Base-by-base conservation (phyloP, 1,140 invertebrate species). In the Solenopsis invicta region DNA sequence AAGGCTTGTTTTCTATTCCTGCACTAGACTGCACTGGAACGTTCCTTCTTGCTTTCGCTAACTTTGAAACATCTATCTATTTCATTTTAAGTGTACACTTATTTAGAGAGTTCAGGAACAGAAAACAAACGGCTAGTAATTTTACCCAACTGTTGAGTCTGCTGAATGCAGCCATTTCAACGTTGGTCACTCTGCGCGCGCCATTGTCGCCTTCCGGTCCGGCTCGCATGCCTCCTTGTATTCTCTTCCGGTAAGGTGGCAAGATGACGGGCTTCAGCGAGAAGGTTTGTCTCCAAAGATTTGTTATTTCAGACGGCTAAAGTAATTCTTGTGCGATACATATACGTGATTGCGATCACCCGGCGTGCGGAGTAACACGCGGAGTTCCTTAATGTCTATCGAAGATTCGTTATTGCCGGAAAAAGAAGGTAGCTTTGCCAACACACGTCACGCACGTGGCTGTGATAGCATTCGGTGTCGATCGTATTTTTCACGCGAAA, bases 201-300 rank as follows among this genome's bases (percentile, higher is more conserved):
- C 16, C 13, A 24, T 13, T 16, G 21, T 54, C 10, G 13, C 37
- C 85, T 91, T 91, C 90, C 87, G 89, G 85, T 81, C 34, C 29
- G 61, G 59, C 56, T 86, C 56, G 48, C 62, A 0, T 48, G 56
- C 52, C 18, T 50, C 12, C 29, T 13, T 10, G 6, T 13, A 29
- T 37, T 59, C 87, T 90, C 94, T 94, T 94, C 93, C 94, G 92
- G 92, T 92, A 69, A 37, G 71, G 21, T 76, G n/a, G 64, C 87
- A 92, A 89, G 88, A 94, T 94, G 94, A 94, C 94, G 87, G 94
- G 94, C 85, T 94, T 94, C 88, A 94, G 90, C 90, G 91, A 94
- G 90, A 94, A 94, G 94, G 94, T 94, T 88, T 74, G 92, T 92
- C 56, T n/a, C 0, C 10, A 21, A 78, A 88, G 18, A 91, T 93